phyloP scores from a whole-genome alignment of 2,797 vertebrate species.

The Eulemur coronatus region DNA sequence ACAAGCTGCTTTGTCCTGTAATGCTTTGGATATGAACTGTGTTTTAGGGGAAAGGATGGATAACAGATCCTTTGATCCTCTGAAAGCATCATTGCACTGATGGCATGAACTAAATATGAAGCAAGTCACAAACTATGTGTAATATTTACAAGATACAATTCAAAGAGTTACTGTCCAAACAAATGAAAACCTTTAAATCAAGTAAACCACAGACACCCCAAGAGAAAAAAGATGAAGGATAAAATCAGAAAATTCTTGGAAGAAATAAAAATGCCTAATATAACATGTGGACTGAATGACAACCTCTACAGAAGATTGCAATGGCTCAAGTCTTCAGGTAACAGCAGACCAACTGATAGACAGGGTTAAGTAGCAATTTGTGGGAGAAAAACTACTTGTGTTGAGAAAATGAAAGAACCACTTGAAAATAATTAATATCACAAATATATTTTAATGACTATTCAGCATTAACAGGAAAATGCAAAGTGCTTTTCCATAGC shows the following conservation, averaged over 20 bases:
- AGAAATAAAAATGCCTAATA: background rate
- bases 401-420: background rate
- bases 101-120: background rate
- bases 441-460: background rate
- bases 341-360: background rate
- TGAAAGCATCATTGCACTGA: background rate
- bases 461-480: background rate
- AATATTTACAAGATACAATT: background rate
- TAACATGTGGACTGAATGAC: background rate
- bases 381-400: background rate
- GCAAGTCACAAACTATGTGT: background rate
- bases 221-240: background rate
- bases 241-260: background rate
- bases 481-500: background rate
- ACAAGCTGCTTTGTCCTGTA: background rate
- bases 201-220: background rate
- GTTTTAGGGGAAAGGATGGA: background rate
- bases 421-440: background rate
- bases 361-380: background rate
- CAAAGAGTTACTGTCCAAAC: background rate
- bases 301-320: background rate
- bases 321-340: background rate
- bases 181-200: background rate
- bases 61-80: background rate
- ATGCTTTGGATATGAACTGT: background rate